Base-by-base conservation (phyloP, 2,888 invertebrate genomes). In the Hermaeophaga mercurialis region DNA sequence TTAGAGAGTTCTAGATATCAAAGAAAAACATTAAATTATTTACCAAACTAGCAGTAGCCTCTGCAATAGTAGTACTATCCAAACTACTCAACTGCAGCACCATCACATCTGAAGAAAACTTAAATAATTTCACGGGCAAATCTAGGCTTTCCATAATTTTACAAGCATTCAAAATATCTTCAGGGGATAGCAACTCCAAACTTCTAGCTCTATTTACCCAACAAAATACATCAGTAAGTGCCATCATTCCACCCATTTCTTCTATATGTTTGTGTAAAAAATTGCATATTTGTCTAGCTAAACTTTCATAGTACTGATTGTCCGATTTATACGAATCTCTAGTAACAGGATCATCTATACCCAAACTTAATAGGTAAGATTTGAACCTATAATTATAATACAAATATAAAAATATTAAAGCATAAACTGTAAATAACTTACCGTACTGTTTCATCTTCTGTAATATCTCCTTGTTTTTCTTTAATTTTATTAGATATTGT, bases 271-370 rank as follows among this genome's bases (percentile, higher is more conserved):
- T 86, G 58, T 88, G 82, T 67, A 98, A 80, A 74, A 94, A 89
- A 68, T 87, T 86, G 39, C 89, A 87, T 43, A 98, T 84, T 80
- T 99, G 91, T 70, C 86, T 87, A 0, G 96, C 93, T 44, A 99
- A 78, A 66, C 90, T 89, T 68, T 83, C 81, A 74, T 90, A 93
- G 76, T 95, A 98, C 61, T 89, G 88, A 9, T 87, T 87, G 63
- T 93, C 92, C 50, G 88, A 90, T 72, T 91, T 90, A 73, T 89
- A 94, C 8, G 91, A 85, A 70, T 94, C 94, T 72, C 96, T 85
- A 0, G 97, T 98, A 0, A 98, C 98, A 1, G 98, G 98, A 80
- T 99, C 97, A 72, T 95, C 94, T 64, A 99, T 96, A 66, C 99
- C 99, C 70, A 99, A 83, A 75, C 96, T 97, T 80, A 99, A 85